Evolutionary conservation across 1,140 invertebrate species (phyloP).

Genomic region (Zaprionus lachaisei): DNA sequence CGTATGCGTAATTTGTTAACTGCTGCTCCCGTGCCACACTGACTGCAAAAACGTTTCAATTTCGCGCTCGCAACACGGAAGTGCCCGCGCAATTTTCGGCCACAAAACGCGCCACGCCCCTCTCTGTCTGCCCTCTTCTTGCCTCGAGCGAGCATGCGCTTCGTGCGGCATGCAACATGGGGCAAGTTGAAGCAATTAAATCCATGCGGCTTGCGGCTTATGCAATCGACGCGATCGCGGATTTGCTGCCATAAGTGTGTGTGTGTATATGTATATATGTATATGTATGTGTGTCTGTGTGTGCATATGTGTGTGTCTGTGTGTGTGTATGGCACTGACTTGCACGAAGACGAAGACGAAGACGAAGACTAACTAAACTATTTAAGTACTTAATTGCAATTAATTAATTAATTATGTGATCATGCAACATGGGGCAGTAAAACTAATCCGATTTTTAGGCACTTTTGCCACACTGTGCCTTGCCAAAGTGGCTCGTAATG

Average conservation of each 20-base stretch:
- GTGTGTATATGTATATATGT: neutral
- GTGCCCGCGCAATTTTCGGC: constrained; percentile 40
- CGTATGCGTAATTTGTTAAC: constrained; percentile 74
- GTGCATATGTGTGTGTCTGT: neutral
- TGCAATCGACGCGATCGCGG: constrained; percentile 33
- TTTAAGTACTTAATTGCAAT: constrained; percentile 42
- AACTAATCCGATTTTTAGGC: constrained; percentile 1
- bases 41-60: constrained; percentile 78
- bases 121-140: neutral
- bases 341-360: constrained; percentile 1
- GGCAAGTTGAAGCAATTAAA: constrained; percentile 39
- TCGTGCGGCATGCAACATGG: constrained; percentile 49
- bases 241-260: constrained; percentile 12
- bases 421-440: neutral
- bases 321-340: constrained; percentile 8
- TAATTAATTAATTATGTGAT: constrained; percentile 31
- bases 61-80: constrained; percentile 51
- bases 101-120: constrained; percentile 17
- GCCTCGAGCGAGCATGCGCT: constrained; percentile 12
- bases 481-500: neutral
- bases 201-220: constrained; percentile 42
- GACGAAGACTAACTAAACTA: constrained; percentile 15
- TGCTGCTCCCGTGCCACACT: constrained; percentile 76
- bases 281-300: neutral
- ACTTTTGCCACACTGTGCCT: neutral